phyloP scores from a whole-genome alignment of 2,797 vertebrate genomes.

The Sebastolobus altivelis region DNA sequence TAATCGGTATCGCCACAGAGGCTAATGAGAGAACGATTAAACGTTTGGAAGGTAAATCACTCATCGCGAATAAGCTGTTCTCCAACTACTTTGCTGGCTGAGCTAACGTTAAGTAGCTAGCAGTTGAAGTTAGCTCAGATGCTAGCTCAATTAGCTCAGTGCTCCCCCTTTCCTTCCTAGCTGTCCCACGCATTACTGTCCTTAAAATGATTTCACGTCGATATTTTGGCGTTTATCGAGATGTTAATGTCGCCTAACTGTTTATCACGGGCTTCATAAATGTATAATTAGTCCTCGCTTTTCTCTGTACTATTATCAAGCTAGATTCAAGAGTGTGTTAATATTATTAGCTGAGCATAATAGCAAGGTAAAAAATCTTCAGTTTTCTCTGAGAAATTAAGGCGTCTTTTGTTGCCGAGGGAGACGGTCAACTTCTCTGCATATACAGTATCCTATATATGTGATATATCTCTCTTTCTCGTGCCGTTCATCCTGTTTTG shows the following conservation, averaged over 20 bases:
- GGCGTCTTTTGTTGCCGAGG: not conserved
- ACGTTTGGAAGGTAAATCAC: conserved; percentile 52
- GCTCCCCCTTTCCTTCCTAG: not conserved
- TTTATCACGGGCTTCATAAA: not conserved
- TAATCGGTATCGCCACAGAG: not conserved
- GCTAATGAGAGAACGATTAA: conserved; percentile 19
- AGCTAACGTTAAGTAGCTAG: conserved; percentile 47
- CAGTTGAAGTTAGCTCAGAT: conserved; percentile 18
- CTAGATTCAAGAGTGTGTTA: conserved; percentile 10
- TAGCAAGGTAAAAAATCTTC: not conserved
- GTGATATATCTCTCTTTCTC: not conserved
- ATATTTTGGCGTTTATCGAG: not conserved
- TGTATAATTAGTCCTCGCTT: no score
- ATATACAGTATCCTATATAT: no score
- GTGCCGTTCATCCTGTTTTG: not conserved
- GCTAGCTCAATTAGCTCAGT: conserved; percentile 7
- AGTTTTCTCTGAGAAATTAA: not conserved
- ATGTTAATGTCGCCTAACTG: no score
- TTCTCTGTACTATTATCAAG: not conserved
- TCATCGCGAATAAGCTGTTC: not conserved
- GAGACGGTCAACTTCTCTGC: no score
- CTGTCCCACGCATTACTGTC: not conserved
- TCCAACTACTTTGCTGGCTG: conserved; percentile 18
- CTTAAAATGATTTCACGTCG: not conserved
- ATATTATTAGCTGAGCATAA: conserved; percentile 14